Percentiles rank a stretch among this genome's conserved stretches.
phyloP scores from a whole-genome alignment of 2,113 vertebrate species.

The Osmerus mordax region DNA sequence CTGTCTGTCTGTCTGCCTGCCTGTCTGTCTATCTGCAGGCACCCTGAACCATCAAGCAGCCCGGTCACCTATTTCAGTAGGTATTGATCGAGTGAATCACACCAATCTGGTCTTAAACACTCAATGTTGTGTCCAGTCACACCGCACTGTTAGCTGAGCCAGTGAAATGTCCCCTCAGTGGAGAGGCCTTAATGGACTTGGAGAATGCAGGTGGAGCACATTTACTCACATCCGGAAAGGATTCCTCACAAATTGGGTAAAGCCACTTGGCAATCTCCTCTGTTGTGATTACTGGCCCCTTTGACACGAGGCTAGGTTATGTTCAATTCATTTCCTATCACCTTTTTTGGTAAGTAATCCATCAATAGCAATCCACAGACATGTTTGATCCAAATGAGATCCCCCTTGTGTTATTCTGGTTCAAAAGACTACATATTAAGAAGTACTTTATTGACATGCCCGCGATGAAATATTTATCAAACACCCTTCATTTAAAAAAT shows the following conservation, averaged over 20 bases:
- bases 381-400: constrained; percentile 26
- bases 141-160: constrained; percentile 25
- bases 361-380: constrained; percentile 48
- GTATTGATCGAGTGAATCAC: constrained; percentile 23
- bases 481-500: constrained; percentile 50
- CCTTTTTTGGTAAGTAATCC: constrained; percentile 54
- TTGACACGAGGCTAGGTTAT: constrained; percentile 39
- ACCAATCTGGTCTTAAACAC: constrained; percentile 44
- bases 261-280: constrained; percentile 49
- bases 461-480: constrained; percentile 66
- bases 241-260: constrained; percentile 14
- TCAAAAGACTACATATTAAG: constrained; percentile 33
- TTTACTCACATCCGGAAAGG: constrained; percentile 9
- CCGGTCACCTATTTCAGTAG: constrained; percentile 3
- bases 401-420: constrained; percentile 23
- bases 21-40: not conserved
- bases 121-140: constrained; percentile 44
- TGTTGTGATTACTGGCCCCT: constrained; percentile 49
- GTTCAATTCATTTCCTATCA: constrained; percentile 63
- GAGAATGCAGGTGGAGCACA: constrained; percentile 32
- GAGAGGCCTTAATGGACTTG: constrained; percentile 42
- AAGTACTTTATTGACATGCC: constrained; percentile 50
- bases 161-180: constrained; percentile 29
- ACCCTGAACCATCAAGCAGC: not conserved
- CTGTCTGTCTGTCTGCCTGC: not conserved